Evolutionary conservation across 2,113 vertebrate species (phyloP), one percentile per base, ranked within the genome.

Genomic region (Corythaeola cristata): DNA sequence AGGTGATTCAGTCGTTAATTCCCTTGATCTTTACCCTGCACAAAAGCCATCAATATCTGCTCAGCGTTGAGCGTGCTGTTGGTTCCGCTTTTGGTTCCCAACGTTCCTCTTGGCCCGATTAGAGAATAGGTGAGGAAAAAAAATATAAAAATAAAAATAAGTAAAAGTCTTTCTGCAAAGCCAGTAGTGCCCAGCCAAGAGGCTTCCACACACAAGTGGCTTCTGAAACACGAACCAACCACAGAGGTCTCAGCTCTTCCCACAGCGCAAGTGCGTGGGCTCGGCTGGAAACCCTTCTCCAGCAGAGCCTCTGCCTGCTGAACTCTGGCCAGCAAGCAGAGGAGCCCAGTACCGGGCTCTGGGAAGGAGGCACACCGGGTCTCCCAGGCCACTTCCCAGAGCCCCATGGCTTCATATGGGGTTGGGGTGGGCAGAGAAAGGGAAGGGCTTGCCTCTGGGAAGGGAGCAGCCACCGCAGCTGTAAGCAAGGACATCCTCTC

Each of bases 211-310:
- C 85, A 89, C 81, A 89, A 96, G 94, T 85, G 81, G 93, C 96
- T 96, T 91, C 96, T 88, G 96, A 97, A 96, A 96, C 89, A 88
- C 21, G 11, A 96, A 90, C 95, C 93, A 88, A 94, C 92, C 96
- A 88, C 96, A 96, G 79, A 94, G 93, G 90, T 91, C 95, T 86
- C 90, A 15, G 78, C 88, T 91, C 88, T 86, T 96, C 92, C 89
- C 96, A 93, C 93, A 86, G 63, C 0, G 1, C 88, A 74, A 96
- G 82, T 95, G 95, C 64, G 59, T 96, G 93, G 96, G 94, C 90
- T 96, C 62, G 1, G 52, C 90, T 94, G 94, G 90, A 93, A 96
- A 52, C 69, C 80, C 84, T 84, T 86, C 95, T 94, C 86, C 56
- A 39, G 52, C 3, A 3, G 75, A 77, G 83, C 64, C 84, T 93